Base-by-base conservation (phyloP, 2,888 invertebrate species). In the Lissocephala sabroskyi region DNA sequence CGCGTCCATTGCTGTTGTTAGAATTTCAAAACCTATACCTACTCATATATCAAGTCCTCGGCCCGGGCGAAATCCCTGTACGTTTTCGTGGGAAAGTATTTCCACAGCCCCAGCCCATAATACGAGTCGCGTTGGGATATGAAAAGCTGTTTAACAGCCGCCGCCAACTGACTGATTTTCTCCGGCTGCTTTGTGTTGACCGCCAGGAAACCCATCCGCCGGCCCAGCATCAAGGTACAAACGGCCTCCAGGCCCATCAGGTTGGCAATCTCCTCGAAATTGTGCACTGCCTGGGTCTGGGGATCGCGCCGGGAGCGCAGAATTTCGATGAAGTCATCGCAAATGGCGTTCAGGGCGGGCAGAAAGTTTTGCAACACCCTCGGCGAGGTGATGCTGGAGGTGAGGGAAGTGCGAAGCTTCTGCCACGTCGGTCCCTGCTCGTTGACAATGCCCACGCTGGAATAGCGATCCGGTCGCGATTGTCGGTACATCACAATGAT, bases 391-490 rank as follows among this genome's bases (percentile, higher is more conserved):
- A 94, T 86, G 75, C 91, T 91, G 2, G 91, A 87, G 0, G 94
- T 94, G 42, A 95, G 86, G 48, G 90, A 88, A 7, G 88, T 86
- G 16, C 94, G 89, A 4, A 95, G 86, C 58, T 89, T 88, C 55
- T 90, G 88, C 95, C 95, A 95, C 54, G 88, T 89, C 65, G 90
- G 89, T 4, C 94, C 94, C 87, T 91, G 90, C 91, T 93, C 93
- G 82, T 94, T 94, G 23, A 92, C 92, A 42, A 95, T 87, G 61
- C 95, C 95, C 17, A 90, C 88, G 59, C 91, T 93, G 23, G 92
- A 90, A 82, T 94, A 95, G 80, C 92, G 87, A 77, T 95, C 95
- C 0, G 91, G 92, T 13, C 91, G 86, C 35, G 89, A 89, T 45
- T 86, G 87, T 23, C 95, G 86, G 84, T 95, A 95, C 66, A 89